Conservation (phyloP, 1,140 invertebrate genomes). For the Apis cerana region DNA sequence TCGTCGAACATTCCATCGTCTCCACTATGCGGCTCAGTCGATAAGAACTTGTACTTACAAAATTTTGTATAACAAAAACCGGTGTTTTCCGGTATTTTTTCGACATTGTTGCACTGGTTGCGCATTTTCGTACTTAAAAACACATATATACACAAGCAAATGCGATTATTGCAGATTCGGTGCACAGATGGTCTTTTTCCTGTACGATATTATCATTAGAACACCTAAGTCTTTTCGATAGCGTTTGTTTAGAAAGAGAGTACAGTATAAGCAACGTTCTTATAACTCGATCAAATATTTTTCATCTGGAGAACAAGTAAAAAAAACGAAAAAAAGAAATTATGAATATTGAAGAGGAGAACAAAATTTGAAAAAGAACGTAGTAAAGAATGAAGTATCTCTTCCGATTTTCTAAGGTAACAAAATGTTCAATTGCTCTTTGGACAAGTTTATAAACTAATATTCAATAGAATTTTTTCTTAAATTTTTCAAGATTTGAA, state of each 20-base stretch:
- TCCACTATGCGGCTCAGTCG: slow-evolving; percentile 1
- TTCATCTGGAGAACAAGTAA: neutral
- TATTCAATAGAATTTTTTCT: neutral
- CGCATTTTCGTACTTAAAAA: slow-evolving; percentile 35
- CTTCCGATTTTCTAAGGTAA: neutral
- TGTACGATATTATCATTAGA: slow-evolving; percentile 12
- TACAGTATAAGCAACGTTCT: neutral
- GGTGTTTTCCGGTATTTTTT: neutral
- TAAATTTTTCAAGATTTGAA: neutral
- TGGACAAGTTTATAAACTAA: neutral
- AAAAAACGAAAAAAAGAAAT: too few relatives aligned
- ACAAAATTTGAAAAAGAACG: neutral
- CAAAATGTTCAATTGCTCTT: neutral
- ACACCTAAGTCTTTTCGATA: neutral
- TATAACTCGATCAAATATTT: neutral
- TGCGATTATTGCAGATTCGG: slow-evolving; percentile 25
- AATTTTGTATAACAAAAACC: slow-evolving; percentile 22
- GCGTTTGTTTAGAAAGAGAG: neutral
- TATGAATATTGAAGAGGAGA: neutral
- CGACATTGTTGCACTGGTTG: slow-evolving; percentile 1
- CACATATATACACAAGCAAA: neutral
- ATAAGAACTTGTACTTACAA: slow-evolving; percentile 13
- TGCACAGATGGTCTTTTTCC: slow-evolving; percentile 13
- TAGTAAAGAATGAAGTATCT: too few relatives aligned
- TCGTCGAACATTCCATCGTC: slow-evolving; percentile 25